phyloP scores from a whole-genome alignment of 2,113 vertebrate species.

The Echinops telfairi region DNA sequence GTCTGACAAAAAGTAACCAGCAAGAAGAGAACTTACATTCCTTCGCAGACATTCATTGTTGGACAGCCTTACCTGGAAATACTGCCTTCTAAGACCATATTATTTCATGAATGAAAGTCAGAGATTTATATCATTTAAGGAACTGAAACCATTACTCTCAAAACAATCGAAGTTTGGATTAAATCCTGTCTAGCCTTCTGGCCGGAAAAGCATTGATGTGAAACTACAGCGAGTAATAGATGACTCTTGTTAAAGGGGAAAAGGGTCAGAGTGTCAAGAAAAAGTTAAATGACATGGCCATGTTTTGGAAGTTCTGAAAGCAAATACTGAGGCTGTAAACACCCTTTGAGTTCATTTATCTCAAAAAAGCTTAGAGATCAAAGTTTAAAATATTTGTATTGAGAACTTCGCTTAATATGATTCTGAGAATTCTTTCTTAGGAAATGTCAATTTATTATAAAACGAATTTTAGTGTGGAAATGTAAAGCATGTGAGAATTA shows the following conservation, averaged over 20 bases:
- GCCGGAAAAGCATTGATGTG: slow-evolving; percentile 1
- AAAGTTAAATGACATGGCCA: slow-evolving; percentile 30
- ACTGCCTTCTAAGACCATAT: background rate
- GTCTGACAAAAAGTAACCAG: background rate
- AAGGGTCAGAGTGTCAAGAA: slow-evolving; percentile 54
- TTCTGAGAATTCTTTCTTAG: background rate
- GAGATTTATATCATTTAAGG: slow-evolving; percentile 40
- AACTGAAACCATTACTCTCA: background rate
- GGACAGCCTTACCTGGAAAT: background rate
- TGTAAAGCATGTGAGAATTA: slow-evolving; percentile 27
- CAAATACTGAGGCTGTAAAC: slow-evolving; percentile 25
- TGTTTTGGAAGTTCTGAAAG: slow-evolving; percentile 28
- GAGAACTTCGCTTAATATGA: slow-evolving; percentile 42
- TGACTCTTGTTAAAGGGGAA: slow-evolving; percentile 25
- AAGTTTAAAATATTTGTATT: slow-evolving; percentile 49
- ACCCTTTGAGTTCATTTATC: background rate
- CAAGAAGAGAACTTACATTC: background rate
- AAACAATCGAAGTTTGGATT: slow-evolving; percentile 43
- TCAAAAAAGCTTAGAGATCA: slow-evolving; percentile 16
- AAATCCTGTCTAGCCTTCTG: background rate
- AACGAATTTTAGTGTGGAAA: slow-evolving; percentile 2
- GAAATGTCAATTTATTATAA: slow-evolving; percentile 12
- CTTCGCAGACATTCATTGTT: background rate
- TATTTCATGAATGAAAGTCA: slow-evolving; percentile 39
- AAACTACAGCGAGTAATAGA: background rate